phyloP scores from a whole-genome alignment of 2,113 vertebrate species.

The Trematomus loennbergii region DNA sequence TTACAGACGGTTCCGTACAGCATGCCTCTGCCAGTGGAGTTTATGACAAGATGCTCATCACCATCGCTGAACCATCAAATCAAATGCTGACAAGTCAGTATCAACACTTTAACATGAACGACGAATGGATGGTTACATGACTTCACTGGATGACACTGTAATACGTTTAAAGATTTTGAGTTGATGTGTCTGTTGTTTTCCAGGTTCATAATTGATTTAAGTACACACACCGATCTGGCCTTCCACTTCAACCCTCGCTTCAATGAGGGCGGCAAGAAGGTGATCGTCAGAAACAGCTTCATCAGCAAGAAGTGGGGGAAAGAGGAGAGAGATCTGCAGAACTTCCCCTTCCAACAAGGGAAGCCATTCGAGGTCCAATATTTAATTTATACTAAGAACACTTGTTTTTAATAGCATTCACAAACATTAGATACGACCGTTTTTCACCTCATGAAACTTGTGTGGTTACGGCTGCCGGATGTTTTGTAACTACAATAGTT shows the following conservation, averaged over 20 bases:
- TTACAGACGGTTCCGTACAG: conserved; percentile 46
- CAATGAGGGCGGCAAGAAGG: conserved; percentile 37
- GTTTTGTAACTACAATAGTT: too few relatives aligned
- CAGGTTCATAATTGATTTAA: conserved; percentile 64
- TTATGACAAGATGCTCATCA: conserved; percentile 60
- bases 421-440: too few relatives aligned
- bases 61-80: conserved; percentile 56
- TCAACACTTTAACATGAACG: not conserved
- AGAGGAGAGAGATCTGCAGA: conserved; percentile 41
- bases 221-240: not conserved
- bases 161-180: not conserved
- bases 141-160: not conserved
- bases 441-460: too few relatives aligned
- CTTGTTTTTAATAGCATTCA: not conserved
- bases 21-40: not conserved
- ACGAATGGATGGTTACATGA: not conserved
- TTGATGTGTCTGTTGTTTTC: not conserved
- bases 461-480: too few relatives aligned
- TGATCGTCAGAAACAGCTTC: conserved; percentile 64
- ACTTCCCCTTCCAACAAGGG: conserved; percentile 61
- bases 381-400: too few relatives aligned
- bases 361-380: conserved; percentile 59
- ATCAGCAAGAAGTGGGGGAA: conserved; percentile 47
- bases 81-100: conserved; percentile 54
- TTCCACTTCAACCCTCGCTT: conserved; percentile 78